phyloP scores from a whole-genome alignment of 2,113 vertebrate genomes.

The Misgurnus anguillicaudatus region DNA sequence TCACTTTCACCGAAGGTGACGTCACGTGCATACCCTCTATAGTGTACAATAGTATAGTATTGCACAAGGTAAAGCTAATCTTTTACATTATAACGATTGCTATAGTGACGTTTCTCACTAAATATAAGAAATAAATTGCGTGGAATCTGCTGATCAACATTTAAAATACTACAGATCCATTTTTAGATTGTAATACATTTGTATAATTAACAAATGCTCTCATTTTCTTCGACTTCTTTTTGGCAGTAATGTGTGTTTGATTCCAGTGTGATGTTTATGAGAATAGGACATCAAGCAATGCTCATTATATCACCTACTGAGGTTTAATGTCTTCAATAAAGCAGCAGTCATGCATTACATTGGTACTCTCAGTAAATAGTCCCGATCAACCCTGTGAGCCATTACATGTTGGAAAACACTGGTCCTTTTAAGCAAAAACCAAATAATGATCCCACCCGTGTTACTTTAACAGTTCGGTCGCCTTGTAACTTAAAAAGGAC shows the following conservation, averaged over 20 bases:
- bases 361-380: neutral
- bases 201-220: neutral
- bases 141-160: too few species aligned
- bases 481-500: neutral
- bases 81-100: too few species aligned
- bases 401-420: neutral
- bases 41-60: too few species aligned
- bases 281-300: neutral
- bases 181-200: neutral
- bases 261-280: neutral
- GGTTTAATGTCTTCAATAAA: neutral
- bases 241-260: neutral
- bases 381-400: neutral
- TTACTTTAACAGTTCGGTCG: too few species aligned
- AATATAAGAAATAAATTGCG: too few species aligned
- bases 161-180: neutral
- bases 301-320: neutral
- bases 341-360: neutral
- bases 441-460: neutral
- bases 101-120: too few species aligned
- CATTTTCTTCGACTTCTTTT: neutral
- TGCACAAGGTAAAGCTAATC: too few species aligned
- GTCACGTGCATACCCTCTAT: too few species aligned
- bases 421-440: neutral
- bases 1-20: too few species aligned